A percentile compares a stretch with the other conserved stretches of the same genome.
Evolutionary conservation across 2,888 invertebrate genomes (phyloP).

Genomic region (Antheraea assamensis): DNA sequence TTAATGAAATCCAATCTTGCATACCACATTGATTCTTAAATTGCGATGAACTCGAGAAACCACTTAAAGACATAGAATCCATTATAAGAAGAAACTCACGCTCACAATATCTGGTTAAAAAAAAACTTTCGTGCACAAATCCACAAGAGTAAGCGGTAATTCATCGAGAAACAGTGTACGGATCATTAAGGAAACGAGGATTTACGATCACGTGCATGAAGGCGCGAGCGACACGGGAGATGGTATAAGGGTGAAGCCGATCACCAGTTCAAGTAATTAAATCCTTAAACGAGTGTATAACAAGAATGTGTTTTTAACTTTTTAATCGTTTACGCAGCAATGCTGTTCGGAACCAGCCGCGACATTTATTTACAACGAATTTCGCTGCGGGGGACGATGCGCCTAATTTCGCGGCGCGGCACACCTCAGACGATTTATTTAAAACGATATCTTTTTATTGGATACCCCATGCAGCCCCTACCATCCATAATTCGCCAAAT

Average conservation of each 20-base stretch:
- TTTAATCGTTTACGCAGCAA: slow-evolving; percentile 62
- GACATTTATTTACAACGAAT: slow-evolving; percentile 79
- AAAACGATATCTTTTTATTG: slow-evolving; percentile 75
- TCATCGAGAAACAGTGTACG: slow-evolving; percentile 68
- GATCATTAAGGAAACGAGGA: slow-evolving; percentile 75
- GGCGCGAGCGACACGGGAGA: slow-evolving; percentile 39
- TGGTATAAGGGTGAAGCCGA: slow-evolving; percentile 50
- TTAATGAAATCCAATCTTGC: slow-evolving; percentile 51
- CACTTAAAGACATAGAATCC: slow-evolving; percentile 69
- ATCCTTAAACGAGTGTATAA: slow-evolving; percentile 79
- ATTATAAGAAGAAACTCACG: slow-evolving; percentile 67
- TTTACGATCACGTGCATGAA: slow-evolving; percentile 74
- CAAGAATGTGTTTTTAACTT: slow-evolving; percentile 73
- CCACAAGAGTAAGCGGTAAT: slow-evolving; percentile 73
- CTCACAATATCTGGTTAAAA: slow-evolving; percentile 65
- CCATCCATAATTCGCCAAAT: slow-evolving; percentile 67
- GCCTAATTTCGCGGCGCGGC: slow-evolving; percentile 79
- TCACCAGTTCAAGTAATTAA: slow-evolving; percentile 77
- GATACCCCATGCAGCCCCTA: slow-evolving; percentile 73
- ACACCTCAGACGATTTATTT: slow-evolving; percentile 79
- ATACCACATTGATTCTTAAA: slow-evolving; percentile 69
- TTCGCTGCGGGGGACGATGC: slow-evolving; percentile 77
- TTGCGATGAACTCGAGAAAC: slow-evolving; percentile 71
- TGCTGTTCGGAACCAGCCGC: slow-evolving; percentile 54
- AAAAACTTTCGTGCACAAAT: slow-evolving; percentile 56